Percentiles rank a stretch among this genome's conserved stretches.
Evolutionary conservation across 2,888 invertebrate species (phyloP).

Genomic region (Brenthis hecate): DNA sequence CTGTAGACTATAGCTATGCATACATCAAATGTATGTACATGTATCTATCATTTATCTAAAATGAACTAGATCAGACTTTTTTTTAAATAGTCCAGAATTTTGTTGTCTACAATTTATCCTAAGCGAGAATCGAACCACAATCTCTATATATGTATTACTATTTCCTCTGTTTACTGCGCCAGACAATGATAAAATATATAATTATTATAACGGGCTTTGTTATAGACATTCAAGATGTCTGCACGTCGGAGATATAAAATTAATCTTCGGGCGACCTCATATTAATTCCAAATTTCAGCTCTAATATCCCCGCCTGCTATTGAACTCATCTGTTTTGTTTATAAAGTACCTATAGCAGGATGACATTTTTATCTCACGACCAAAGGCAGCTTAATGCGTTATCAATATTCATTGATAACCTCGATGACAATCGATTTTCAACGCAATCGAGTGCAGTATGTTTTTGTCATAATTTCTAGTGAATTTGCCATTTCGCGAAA

Average conservation of each 20-base stretch:
- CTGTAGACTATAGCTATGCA: too few species aligned
- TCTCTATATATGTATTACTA: too few species aligned
- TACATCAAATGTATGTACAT: too few species aligned
- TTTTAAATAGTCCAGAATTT: too few species aligned
- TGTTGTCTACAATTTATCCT: too few species aligned
- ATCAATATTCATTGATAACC: conserved; percentile 29
- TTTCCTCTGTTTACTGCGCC: background rate
- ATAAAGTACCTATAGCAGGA: background rate
- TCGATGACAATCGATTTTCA: conserved; percentile 23
- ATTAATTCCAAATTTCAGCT: background rate
- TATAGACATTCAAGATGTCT: background rate
- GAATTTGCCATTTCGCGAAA: background rate
- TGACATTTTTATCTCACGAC: conserved; percentile 14
- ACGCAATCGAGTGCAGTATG: background rate
- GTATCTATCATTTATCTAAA: too few species aligned
- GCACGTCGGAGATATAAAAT: background rate
- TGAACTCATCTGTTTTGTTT: background rate
- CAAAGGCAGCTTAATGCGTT: conserved; percentile 10
- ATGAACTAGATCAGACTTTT: too few species aligned
- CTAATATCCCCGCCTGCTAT: background rate
- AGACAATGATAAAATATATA: background rate
- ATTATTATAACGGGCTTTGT: background rate
- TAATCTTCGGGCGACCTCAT: background rate
- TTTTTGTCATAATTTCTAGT: background rate
- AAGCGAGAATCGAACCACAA: too few species aligned